Evolutionary conservation across 2,797 vertebrate genomes (phyloP), one percentile per base, ranked within the genome.

Genomic region (Sebastes oblongus): DNA sequence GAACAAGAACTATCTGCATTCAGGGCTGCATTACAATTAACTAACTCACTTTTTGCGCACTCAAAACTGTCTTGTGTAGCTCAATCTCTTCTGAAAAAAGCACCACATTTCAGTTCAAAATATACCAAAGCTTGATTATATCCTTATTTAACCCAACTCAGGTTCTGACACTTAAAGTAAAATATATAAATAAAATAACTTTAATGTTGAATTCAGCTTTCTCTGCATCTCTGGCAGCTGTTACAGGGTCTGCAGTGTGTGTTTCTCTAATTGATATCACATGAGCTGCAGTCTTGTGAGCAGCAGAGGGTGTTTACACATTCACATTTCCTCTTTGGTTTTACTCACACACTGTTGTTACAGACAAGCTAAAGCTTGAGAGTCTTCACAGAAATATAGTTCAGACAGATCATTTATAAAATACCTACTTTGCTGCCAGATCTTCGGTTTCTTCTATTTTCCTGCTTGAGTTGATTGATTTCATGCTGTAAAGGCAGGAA

Each of bases 211-310:
- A 22, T 25, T 13, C 6, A 54, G 30, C 11, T 24, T 42, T 7
- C 13, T n/a, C 20, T 50, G 29, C 3, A 8, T 46, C 1, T 39
- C 20, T 8, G 2, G 24, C 8, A 29, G 75, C 75, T 67, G 54
- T 52, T 54, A 18, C 66, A 32, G 71, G 56, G 54, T 39, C 72
- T 62, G 39, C 27, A 39, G 25, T 34, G 24, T 32, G 72, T 36
- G 68, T 25, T 55, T 22, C 55, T 75, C 70, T 93, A 91, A 94
- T 93, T 88, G 75, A 89, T 88, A 91, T 94, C 94, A 94, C 94
- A 94, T 94, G 36, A 39, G 94, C 85, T 22, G 62, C 85, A 68
- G 90, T 93, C 92, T 93, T 87, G 92, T 92, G 94, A 94, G 88
- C 73, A 66, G 86, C 79, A 29, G 68, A 18, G 42, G 14, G 20